A percentile compares a stretch with the other conserved stretches of the same genome.
Conservation (phyloP, 1,140 invertebrate species). For the Drosophila tristis region DNA sequence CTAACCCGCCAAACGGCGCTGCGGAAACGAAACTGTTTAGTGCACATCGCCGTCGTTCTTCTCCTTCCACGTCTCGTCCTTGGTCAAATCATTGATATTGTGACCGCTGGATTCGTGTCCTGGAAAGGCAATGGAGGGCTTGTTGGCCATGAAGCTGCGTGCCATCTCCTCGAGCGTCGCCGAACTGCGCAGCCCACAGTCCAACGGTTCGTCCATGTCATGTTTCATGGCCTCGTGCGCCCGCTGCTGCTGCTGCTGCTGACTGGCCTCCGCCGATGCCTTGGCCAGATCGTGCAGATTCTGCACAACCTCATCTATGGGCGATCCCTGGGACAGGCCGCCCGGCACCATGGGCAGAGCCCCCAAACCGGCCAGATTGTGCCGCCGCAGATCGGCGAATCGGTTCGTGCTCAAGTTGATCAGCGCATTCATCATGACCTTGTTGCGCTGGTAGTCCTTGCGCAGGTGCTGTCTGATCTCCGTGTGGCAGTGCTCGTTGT, state of each 20-base stretch:
- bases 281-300: conserved; percentile 74
- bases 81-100: conserved; percentile 52
- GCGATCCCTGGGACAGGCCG: conserved; percentile 48
- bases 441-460: conserved; percentile 83
- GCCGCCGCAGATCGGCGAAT: conserved; percentile 51
- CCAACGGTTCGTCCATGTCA: conserved; percentile 62
- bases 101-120: conserved; percentile 31
- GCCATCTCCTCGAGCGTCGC: conserved; percentile 64
- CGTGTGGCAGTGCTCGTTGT: conserved; percentile 84
- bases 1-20: conserved; percentile 11
- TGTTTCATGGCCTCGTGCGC: conserved; percentile 49
- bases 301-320: conserved; percentile 70
- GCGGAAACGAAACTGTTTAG: conserved; percentile 18
- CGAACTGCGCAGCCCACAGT: conserved; percentile 66
- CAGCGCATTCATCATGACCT: conserved; percentile 83
- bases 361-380: conserved; percentile 45
- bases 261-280: conserved; percentile 63
- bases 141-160: conserved; percentile 59
- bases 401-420: conserved; percentile 73
- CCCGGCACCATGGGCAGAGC: conserved; percentile 52
- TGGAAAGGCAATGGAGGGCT: conserved; percentile 27
- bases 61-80: conserved; percentile 66
- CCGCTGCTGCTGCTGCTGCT: conserved; percentile 45
- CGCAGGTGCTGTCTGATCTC: conserved; percentile 83
- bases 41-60: conserved; percentile 64